phyloP scores from a whole-genome alignment of 23 tunicate genomes.

The Trididemnum nubilum region DNA sequence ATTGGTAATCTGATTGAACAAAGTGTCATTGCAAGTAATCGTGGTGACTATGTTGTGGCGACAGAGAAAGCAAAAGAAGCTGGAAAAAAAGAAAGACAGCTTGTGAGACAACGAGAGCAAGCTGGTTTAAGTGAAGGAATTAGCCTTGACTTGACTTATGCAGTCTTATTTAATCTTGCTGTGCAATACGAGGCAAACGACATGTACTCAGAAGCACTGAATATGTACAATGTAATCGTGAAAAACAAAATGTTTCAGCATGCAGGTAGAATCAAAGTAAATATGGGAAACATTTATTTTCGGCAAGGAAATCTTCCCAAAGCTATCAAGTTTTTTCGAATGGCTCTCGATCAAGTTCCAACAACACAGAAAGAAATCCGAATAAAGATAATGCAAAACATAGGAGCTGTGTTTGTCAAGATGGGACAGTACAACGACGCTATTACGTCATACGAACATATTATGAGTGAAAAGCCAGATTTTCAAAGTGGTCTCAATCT shows the following conservation, averaged over 20 bases:
- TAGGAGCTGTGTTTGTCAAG: constrained; percentile 89
- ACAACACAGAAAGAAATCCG: constrained; percentile 82
- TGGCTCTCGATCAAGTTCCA: constrained; percentile 98
- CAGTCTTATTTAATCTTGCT: constrained; percentile 88
- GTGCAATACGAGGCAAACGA: constrained; percentile 97
- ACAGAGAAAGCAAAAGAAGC: constrained; percentile 92
- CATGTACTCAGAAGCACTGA: constrained; percentile 90
- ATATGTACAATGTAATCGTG: constrained; percentile 90
- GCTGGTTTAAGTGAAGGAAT: constrained; percentile 91
- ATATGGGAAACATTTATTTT: constrained; percentile 96
- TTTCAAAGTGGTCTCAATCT: constrained; percentile 91
- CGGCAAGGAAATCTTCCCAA: constrained; percentile 72
- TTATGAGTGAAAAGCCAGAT: constrained; percentile 96
- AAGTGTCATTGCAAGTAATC: constrained; percentile 72
- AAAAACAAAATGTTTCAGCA: constrained; percentile 97
- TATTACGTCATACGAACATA: constrained; percentile 94
- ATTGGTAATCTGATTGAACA: constrained; percentile 76
- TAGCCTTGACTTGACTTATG: constrained; percentile 84
- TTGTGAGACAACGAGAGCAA: constrained; percentile 84
- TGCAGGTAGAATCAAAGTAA: constrained; percentile 92
- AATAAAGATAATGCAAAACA: constrained; percentile 88
- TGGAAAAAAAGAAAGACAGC: constrained; percentile 87
- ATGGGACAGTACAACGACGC: constrained; percentile 97
- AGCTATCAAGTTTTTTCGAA: constrained; percentile 88
- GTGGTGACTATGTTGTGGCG: constrained; percentile 60